Evolutionary conservation across 1,140 invertebrate genomes (phyloP), one percentile per base, ranked within the genome.

Genomic region (Stegodyphus mimosarum): DNA sequence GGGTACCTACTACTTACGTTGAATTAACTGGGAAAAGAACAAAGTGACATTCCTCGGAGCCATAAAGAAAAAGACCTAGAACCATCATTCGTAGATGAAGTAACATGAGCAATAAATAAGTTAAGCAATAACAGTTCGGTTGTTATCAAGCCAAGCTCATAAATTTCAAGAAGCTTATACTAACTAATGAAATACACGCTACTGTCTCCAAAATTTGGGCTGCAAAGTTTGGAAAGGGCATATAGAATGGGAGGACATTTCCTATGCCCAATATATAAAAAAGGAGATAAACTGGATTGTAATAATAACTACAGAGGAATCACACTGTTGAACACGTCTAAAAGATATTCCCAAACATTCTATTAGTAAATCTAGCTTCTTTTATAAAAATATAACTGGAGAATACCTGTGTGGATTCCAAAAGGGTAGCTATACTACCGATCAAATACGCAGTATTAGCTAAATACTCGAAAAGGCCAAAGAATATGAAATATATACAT

Each of bases 231-330:
- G 33, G 33, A 33, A 33, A 33, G 3, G 33, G 33, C 33, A n/a
- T 3, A 33, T 33, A 33, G 33, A 33, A 33, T 33, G 33, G 3
- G 33, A 33, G 33, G 33, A 33, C 1, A 3, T 33, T 70, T 70
- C 17, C 2, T 70, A 9, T 70, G 17, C 48, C 69, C 48, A 70
- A 48, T 70, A 48, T 49, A 49, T 7, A 70, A 48, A 33, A 70
- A 48, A 70, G 2, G 5, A 49, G 0, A 70, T 7, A 70, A 18
- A 7, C 69, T 48, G 15, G 6, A 70, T 2, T 70, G 17, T 70
- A 48, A 70, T 70, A 48, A 70, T 0, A 70, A 48, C 33, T 70
- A 70, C 15, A 70, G 69, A 70, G 69, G 3, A 70, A 70, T 70
- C 48, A 49, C 17, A 48, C 9, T 49, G 17, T 49, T 70, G 33